Conservation (phyloP, 1,140 invertebrate genomes). For the Lineus longissimus region DNA sequence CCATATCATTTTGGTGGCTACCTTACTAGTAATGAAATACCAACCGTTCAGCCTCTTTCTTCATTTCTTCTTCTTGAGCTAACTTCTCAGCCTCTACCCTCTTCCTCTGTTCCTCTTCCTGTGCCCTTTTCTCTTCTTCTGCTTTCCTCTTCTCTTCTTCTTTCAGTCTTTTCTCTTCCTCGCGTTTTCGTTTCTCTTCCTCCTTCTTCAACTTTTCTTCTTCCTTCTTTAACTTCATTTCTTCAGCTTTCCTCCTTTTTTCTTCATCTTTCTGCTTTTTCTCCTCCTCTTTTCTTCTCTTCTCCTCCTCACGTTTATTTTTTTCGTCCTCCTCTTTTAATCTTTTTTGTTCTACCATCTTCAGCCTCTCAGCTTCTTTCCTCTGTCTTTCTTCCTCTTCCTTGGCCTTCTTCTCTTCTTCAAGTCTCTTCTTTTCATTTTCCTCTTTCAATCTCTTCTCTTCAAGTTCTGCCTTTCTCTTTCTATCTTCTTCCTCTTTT, state of each 20-base stretch:
- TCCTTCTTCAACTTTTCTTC: conserved; percentile 17
- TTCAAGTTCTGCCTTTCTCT: conserved; percentile 16
- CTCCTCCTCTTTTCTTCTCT: conserved; percentile 14
- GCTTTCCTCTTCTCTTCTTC: conserved; percentile 14
- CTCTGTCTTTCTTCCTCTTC: conserved; percentile 14
- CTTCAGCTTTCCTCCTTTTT: conserved; percentile 9
- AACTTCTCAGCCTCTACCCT: background rate
- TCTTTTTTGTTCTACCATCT: conserved; percentile 17
- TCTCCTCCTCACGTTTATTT: conserved; percentile 17
- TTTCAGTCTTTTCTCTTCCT: conserved; percentile 15
- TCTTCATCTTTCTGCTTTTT: conserved; percentile 16
- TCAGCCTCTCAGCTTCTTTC: conserved; percentile 11
- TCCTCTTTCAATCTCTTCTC: conserved; percentile 9
- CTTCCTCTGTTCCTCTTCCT: background rate
- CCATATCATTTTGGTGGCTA: no score
- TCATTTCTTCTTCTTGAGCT: background rate
- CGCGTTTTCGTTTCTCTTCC: conserved; percentile 17
- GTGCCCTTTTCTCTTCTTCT: conserved; percentile 11
- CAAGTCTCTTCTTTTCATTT: conserved; percentile 14
- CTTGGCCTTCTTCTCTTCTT: conserved; percentile 10
- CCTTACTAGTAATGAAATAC: background rate
- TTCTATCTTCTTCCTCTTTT: conserved; percentile 13
- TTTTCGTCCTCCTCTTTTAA: conserved; percentile 20
- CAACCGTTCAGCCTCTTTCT: background rate
- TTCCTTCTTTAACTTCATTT: conserved; percentile 13